Base-by-base conservation (phyloP, 64 coral and sea anemone species). In the Montipora foliosa region DNA sequence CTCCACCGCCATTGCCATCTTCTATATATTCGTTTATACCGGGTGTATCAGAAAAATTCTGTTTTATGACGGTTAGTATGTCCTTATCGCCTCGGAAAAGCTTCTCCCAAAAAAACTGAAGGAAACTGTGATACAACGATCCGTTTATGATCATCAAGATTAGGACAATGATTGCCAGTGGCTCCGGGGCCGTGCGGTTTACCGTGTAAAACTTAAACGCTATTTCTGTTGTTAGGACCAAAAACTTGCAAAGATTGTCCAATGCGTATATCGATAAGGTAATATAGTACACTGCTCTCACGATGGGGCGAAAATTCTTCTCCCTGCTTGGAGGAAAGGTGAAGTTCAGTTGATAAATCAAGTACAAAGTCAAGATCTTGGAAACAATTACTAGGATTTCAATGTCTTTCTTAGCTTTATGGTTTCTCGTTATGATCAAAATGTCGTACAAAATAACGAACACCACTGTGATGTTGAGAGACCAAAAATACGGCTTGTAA, bases 21-120 rank as follows among this genome's bases (percentile, higher is more conserved):
- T 76, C 7, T 51, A 86, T 50, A 46, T 50, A 1, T 19, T 86
- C 66, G 14, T 45, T 86, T 46, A 86, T 49, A 47, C 64, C 62
- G 2, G 8, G 6, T 1, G 55, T 82, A 16, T 82, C 80, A 37
- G 22, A 5, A 49, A 86, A 49, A 4, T 86, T 71, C n/a, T 86
- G 17, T 72, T 86, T 86, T 0, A 86, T 4, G 17, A 22, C 64
- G 8, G 16, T 24, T 73, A 96, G 57, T 66, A 96, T 87, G 49
- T 96, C 95, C 24, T 89, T 89, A 47, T 79, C 79, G 22, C 90
- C 90, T 10, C 87, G 70, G 44, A 96, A 96, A 74, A 96, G 72
- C 67, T 96, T 96, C 17, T 89, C 53, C 95, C 95, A 96, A 58
- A 96, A 96, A 47, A 96, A 96, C 19, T 87, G 25, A 59, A 96